Evolutionary conservation across 2,888 invertebrate genomes (phyloP).

Genomic region (Rotaria macrura): DNA sequence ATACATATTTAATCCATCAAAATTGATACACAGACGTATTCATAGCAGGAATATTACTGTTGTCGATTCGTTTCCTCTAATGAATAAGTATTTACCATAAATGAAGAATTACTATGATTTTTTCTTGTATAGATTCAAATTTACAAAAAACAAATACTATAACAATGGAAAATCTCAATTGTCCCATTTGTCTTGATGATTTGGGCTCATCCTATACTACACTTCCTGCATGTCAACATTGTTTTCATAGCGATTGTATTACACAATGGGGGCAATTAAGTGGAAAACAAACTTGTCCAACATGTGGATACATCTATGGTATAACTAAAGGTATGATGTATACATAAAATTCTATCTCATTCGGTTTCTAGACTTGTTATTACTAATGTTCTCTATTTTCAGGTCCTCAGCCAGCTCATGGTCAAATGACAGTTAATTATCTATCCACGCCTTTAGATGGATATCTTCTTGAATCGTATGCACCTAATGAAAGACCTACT

Average conservation of each 20-base stretch:
- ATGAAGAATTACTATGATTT: neutral
- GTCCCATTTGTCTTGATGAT: neutral
- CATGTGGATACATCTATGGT: neutral
- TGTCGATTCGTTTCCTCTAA: too few relatives aligned
- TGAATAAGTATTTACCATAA: too few relatives aligned
- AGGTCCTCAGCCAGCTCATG: neutral
- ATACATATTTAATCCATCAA: too few relatives aligned
- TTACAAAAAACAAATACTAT: neutral
- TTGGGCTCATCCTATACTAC: neutral
- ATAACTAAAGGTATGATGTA: neutral
- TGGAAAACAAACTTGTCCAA: neutral
- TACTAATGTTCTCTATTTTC: neutral
- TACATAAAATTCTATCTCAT: neutral
- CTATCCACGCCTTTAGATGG: neutral
- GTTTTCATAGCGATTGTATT: neutral
- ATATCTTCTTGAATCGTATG: neutral
- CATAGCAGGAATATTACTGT: too few relatives aligned
- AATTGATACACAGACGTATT: too few relatives aligned
- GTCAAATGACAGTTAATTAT: neutral
- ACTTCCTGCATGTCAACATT: neutral
- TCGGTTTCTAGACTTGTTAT: neutral
- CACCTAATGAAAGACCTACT: neutral
- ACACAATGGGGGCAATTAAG: neutral
- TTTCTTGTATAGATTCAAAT: neutral
- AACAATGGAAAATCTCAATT: neutral